phyloP scores from a whole-genome alignment of 1,140 invertebrate species.

The Berghia stephanieae region DNA sequence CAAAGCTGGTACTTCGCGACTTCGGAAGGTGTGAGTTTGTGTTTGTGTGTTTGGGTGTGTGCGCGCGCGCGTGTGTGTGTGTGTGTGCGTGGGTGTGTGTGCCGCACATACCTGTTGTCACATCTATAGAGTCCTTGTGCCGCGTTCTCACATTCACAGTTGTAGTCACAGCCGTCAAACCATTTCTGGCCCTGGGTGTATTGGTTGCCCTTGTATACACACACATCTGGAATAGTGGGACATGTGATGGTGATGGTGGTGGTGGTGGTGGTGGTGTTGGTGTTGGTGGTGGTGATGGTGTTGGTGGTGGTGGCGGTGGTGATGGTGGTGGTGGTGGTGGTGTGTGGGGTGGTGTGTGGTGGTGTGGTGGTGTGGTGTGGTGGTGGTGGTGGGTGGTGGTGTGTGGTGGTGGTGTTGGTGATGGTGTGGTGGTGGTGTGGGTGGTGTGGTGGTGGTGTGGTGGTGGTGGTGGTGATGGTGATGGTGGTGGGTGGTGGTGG shows the following conservation, averaged over 20 bases:
- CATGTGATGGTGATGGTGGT: neutral
- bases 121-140: slow-evolving; percentile 39
- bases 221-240: slow-evolving; percentile 29
- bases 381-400: too few relatives aligned
- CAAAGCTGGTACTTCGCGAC: too few relatives aligned
- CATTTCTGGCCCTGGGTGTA: slow-evolving; percentile 44
- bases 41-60: slow-evolving; percentile 3
- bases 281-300: neutral
- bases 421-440: too few relatives aligned
- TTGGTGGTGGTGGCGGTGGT: neutral
- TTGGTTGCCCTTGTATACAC: slow-evolving; percentile 38
- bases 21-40: slow-evolving; percentile 9
- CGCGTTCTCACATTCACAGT: slow-evolving; percentile 42
- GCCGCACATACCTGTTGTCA: slow-evolving; percentile 37
- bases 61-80: neutral
- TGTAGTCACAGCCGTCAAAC: slow-evolving; percentile 47
- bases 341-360: too few relatives aligned
- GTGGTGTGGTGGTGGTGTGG: too few relatives aligned
- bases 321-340: too few relatives aligned
- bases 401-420: too few relatives aligned
- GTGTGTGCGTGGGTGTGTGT: neutral
- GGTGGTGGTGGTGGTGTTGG: neutral
- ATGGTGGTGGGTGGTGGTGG: too few relatives aligned
- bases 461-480: too few relatives aligned
- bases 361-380: too few relatives aligned